phyloP scores from a whole-genome alignment of 64 coral and sea anemone species.

The Pocillopora verrucosa region DNA sequence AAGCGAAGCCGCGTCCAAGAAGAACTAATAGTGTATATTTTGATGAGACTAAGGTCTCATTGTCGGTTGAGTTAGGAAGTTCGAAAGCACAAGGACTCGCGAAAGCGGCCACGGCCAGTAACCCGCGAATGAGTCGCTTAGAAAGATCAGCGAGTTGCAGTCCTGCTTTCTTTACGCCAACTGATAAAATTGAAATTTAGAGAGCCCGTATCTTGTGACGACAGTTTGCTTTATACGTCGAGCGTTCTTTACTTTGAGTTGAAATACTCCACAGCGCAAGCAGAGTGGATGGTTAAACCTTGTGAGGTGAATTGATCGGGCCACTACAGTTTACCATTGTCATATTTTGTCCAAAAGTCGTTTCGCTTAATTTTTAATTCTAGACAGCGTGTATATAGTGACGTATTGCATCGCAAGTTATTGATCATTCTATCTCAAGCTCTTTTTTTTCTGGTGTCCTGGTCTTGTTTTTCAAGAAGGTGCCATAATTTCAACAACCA shows the following conservation, averaged over 20 bases:
- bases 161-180: background rate
- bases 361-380: background rate
- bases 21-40: conserved; percentile 35
- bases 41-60: conserved; percentile 27
- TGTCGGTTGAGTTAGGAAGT: conserved; percentile 54
- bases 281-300: background rate
- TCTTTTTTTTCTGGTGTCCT: background rate
- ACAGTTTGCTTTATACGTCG: background rate
- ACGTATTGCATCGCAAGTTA: background rate
- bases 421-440: background rate
- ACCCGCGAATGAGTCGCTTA: background rate
- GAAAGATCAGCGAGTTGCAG: background rate
- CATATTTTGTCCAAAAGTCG: background rate
- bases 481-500: too few relatives aligned
- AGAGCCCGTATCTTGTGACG: background rate
- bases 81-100: background rate
- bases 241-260: conserved; percentile 8
- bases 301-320: background rate
- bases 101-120: background rate
- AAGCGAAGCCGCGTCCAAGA: background rate
- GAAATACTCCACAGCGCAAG: background rate
- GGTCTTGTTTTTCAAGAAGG: too few relatives aligned
- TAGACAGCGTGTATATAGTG: background rate
- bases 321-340: background rate
- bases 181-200: conserved; percentile 32